Evolutionary conservation across 2,888 invertebrate species (phyloP).

Genomic region (Callyntrura sp.): DNA sequence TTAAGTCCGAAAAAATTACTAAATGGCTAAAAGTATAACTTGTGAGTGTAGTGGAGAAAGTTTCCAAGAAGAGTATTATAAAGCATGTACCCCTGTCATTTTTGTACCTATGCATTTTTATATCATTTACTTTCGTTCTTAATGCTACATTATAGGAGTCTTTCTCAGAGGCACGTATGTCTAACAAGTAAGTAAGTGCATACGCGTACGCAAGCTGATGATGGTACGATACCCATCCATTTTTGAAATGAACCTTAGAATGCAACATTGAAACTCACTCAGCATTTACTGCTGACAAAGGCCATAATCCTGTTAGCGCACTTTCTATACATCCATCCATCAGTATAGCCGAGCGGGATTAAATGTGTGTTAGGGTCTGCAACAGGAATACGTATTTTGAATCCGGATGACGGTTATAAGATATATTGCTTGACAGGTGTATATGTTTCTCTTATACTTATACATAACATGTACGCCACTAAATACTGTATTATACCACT

Average conservation of each 20-base stretch:
- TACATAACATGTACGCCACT: not conserved
- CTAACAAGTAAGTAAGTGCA: too few relatives aligned
- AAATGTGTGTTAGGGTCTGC: conserved; percentile 1
- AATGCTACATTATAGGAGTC: too few relatives aligned
- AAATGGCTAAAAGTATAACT: too few relatives aligned
- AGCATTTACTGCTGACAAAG: conserved; percentile 69
- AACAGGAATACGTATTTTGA: not conserved
- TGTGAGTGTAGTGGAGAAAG: not conserved
- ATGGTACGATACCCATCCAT: conserved; percentile 15
- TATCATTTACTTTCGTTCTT: not conserved
- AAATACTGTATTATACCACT: not conserved
- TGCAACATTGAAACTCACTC: conserved; percentile 66
- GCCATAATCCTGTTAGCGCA: conserved; percentile 67
- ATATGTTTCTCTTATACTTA: not conserved
- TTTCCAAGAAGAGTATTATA: not conserved
- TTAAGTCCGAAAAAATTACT: too few relatives aligned
- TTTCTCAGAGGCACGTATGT: too few relatives aligned
- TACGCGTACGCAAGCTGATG: not conserved
- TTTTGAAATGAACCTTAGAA: conserved; percentile 62
- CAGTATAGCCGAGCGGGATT: not conserved
- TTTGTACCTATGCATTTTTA: not conserved
- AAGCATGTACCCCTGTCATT: too few relatives aligned
- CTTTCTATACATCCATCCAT: conserved; percentile 45
- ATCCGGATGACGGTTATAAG: not conserved
- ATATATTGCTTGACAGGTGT: not conserved